Conservation (phyloP, 1,140 invertebrate genomes). For the Drosophila nebulosa region DNA sequence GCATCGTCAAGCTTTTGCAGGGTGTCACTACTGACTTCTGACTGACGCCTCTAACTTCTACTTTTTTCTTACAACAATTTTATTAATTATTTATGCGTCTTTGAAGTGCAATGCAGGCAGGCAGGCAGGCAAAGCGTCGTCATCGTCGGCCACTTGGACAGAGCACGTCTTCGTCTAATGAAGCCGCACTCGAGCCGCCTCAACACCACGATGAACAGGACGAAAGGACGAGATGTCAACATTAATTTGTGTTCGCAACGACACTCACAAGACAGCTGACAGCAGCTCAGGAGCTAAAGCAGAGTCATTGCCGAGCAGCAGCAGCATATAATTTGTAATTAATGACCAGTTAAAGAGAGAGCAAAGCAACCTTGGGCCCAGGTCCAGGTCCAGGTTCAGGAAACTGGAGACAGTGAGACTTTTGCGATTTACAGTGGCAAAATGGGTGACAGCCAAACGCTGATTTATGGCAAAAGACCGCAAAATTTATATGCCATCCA, state of each 20-base stretch:
- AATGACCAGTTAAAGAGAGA: conserved; percentile 73
- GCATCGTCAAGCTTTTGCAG: not conserved
- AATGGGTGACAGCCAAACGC: conserved; percentile 76
- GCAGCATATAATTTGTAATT: conserved; percentile 77
- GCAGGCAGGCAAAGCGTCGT: conserved; percentile 16
- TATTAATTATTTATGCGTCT: conserved; percentile 75
- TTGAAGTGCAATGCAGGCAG: conserved; percentile 53
- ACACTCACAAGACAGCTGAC: conserved; percentile 69
- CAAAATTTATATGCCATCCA: conserved; percentile 76
- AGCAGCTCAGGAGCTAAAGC: conserved; percentile 31
- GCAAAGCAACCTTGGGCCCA: conserved; percentile 28
- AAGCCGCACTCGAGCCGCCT: conserved; percentile 55
- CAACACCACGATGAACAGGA: conserved; percentile 13
- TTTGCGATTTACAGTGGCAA: conserved; percentile 68
- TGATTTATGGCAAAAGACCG: conserved; percentile 74
- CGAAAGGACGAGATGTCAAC: conserved; percentile 51
- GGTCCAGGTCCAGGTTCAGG: no score
- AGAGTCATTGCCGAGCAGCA: conserved; percentile 15
- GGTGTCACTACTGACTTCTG: not conserved
- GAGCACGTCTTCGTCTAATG: conserved; percentile 49
- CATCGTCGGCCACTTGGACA: conserved; percentile 22
- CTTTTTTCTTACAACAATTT: conserved; percentile 43
- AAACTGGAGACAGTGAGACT: not conserved
- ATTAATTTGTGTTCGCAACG: conserved; percentile 70
- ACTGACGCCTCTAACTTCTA: not conserved